Percentiles rank a stretch among this genome's conserved stretches.
phyloP scores from a whole-genome alignment of 1,140 invertebrate species.

The Zophobas morio region DNA sequence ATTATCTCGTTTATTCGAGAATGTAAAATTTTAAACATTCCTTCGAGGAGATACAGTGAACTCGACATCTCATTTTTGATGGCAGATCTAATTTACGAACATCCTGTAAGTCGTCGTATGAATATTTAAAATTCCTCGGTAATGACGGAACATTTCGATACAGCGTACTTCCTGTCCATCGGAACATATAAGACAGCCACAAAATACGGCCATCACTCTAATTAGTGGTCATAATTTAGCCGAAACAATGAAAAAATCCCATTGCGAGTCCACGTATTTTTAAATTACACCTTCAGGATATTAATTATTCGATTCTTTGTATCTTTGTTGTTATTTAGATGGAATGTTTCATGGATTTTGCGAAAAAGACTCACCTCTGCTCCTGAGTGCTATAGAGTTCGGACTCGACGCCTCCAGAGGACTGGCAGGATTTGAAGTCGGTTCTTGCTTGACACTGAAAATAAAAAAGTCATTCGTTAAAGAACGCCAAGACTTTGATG shows the following conservation, averaged over 20 bases:
- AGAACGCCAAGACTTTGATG: constrained; percentile 24
- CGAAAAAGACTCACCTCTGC: constrained; percentile 55
- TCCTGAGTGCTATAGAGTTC: constrained; percentile 64
- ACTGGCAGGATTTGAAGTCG: constrained; percentile 71
- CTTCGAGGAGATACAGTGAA: not conserved
- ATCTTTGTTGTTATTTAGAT: too few species aligned
- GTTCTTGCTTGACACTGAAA: constrained; percentile 73
- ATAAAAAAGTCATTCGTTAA: constrained; percentile 60
- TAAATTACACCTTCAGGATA: too few species aligned
- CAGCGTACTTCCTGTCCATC: constrained; percentile 16
- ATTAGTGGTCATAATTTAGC: not conserved
- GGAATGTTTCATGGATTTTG: not conserved
- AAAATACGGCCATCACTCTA: not conserved
- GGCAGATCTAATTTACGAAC: constrained; percentile 19
- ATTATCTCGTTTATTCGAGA: constrained; percentile 2
- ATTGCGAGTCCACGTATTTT: too few species aligned
- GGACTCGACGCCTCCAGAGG: constrained; percentile 73
- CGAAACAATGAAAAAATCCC: not conserved
- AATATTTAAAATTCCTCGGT: constrained; percentile 15
- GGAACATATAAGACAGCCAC: constrained; percentile 12
- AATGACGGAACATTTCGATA: constrained; percentile 1
- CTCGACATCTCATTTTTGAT: constrained; percentile 25
- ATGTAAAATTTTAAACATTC: constrained; percentile 18
- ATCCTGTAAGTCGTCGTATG: constrained; percentile 18
- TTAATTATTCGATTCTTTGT: too few species aligned